Percentiles rank a stretch among this genome's conserved stretches.
Evolutionary conservation across 23 tunicate genomes (phyloP).

Genomic region (Pegea sp.): DNA sequence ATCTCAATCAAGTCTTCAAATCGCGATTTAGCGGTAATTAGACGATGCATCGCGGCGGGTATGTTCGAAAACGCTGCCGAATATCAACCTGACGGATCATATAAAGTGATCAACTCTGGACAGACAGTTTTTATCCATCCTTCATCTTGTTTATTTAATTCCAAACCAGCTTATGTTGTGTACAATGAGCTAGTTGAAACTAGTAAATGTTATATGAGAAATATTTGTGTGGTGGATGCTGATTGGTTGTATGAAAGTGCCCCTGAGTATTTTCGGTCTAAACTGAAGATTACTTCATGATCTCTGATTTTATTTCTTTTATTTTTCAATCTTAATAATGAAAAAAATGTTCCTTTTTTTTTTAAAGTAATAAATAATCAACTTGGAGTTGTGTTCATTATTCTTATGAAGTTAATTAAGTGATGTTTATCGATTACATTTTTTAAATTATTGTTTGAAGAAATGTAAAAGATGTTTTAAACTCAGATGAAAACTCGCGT

Average conservation of each 20-base stretch:
- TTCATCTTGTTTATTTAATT: constrained; percentile 63
- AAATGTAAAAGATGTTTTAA: no score
- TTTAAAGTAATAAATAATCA: no score
- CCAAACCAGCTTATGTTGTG: constrained; percentile 77
- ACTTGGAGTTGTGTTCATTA: no score
- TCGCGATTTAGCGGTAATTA: constrained; percentile 24
- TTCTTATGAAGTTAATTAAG: no score
- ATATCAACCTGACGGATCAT: constrained; percentile 51
- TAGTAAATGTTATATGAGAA: constrained; percentile 70
- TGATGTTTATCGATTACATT: no score
- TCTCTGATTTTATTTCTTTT: no score
- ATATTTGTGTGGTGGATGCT: constrained; percentile 82
- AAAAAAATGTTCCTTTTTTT: no score
- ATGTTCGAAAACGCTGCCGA: constrained; percentile 76
- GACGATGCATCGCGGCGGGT: constrained; percentile 32
- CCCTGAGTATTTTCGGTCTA: constrained; percentile 52
- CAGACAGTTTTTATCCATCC: constrained; percentile 80
- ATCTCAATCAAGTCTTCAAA: constrained; percentile 21
- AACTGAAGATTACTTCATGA: no score
- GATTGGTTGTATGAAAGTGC: constrained; percentile 79
- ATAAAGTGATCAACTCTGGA: constrained; percentile 28
- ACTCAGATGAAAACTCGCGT: no score
- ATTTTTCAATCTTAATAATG: no score
- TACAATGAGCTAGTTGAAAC: constrained; percentile 58
- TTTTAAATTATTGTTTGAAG: no score